Base-by-base conservation (phyloP, 2,113 vertebrate species). In the Argyrosomus japonicus region DNA sequence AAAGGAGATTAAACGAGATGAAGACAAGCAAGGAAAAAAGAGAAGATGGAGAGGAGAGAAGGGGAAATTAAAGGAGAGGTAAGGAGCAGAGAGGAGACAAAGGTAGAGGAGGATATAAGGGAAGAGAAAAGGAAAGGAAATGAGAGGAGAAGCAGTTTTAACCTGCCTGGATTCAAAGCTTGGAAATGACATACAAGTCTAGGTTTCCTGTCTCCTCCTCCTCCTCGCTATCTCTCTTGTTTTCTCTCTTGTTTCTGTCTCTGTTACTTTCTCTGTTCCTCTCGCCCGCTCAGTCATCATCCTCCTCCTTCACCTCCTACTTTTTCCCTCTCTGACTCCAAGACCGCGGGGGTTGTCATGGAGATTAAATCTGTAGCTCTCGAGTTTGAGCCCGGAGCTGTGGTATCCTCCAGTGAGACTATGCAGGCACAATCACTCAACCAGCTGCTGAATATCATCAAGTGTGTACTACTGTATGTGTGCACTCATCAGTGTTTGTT, bases 321-420 rank as follows among this genome's bases (percentile, higher is more conserved):
- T 84, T 79, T 79, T 80, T 80, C 90, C 88, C 75, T 75, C 81
- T 70, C 81, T 79, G 77, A 74, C 83, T 86, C 87, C 50, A 47
- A 88, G 92, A 88, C 86, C 53, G 68, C 11, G 68, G 89, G 77
- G 91, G 95, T 95, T 95, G 95, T 93, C 95, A 96, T 96, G 95
- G 95, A 91, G 92, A 96, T 95, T 85, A 79, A 91, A 94, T 94
- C 92, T 93, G 85, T 85, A 90, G 89, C 88, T 84, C 89, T 90
- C 68, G 40, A 92, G 86, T 85, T 86, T 89, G 85, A 90, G 88
- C 84, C 90, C 79, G 43, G 74, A 82, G 83, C 86, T 77, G 58
- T 69, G 79, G 83, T 84, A 78, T 89, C 86, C 79, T 89, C 77
- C 74, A 82, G 71, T 65, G 75, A 87, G 79, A 60, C 36, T 75